These are phyloP conservation scores for Coilia nasus DNA, from an alignment of 2,797 vertebrate genomes.

Conservation along the genomic window DNA sequence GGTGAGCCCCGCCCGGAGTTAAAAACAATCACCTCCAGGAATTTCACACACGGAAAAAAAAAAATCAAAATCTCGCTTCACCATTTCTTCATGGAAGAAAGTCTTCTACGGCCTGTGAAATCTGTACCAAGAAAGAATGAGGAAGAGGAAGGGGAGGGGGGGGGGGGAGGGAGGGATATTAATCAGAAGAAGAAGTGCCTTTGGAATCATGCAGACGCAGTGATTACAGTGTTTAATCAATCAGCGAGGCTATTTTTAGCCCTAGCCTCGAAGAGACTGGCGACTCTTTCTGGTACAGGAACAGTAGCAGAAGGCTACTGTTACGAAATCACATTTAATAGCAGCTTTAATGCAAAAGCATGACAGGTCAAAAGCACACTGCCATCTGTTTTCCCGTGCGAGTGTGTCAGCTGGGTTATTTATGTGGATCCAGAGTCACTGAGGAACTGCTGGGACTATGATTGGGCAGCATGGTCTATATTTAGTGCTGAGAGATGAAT, in stretches of 20 bases:
- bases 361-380: conserved; percentile 55
- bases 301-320: conserved; percentile 51
- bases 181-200: conserved; percentile 45
- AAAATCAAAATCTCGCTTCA: conserved; percentile 53
- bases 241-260: conserved; percentile 63
- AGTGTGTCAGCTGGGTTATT: conserved; percentile 14
- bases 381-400: conserved; percentile 42
- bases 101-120: conserved; percentile 95
- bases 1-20: conserved; percentile 62
- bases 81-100: conserved; percentile 99
- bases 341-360: conserved; percentile 42
- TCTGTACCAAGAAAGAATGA: conserved; percentile 68
- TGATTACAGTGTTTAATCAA: conserved; percentile 58
- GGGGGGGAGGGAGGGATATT: background rate
- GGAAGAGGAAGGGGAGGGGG: background rate
- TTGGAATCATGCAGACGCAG: conserved; percentile 46
- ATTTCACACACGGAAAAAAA: conserved; percentile 55
- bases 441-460: conserved; percentile 48
- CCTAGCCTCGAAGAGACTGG: conserved; percentile 25
- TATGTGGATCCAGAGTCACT: conserved; percentile 25
- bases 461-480: conserved; percentile 61
- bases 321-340: conserved; percentile 49
- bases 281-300: conserved; percentile 12
- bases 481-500: conserved; percentile 55
- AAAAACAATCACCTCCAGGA: conserved; percentile 57